Evolutionary conservation across 2,797 vertebrate species (phyloP).

Genomic region (Bucorvus abyssinicus): DNA sequence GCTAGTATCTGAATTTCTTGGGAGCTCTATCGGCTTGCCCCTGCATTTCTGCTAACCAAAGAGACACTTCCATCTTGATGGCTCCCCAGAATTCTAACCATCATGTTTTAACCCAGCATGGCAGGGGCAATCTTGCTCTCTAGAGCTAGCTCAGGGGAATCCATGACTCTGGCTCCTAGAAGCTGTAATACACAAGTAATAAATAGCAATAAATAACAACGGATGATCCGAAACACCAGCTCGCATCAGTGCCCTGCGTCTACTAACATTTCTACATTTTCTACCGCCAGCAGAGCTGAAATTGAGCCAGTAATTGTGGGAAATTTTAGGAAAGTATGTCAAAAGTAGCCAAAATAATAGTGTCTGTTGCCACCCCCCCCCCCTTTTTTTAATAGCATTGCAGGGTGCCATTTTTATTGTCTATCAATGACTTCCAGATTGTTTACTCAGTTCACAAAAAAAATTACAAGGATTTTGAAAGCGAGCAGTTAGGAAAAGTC

Average conservation of each 20-base stretch:
- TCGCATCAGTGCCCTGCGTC: background rate
- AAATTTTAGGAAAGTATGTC: conserved; percentile 56
- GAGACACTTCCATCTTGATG: accelerated
- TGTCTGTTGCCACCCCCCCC: background rate
- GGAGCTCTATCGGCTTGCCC: background rate
- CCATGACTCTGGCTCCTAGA: background rate
- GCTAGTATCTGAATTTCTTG: background rate
- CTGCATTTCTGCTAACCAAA: background rate
- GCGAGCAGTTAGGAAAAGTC: background rate
- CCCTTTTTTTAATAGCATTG: background rate
- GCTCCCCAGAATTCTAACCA: background rate
- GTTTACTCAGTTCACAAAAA: conserved; percentile 38
- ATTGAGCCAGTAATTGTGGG: conserved; percentile 42
- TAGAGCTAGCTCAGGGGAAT: background rate
- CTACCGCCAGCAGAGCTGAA: conserved; percentile 40
- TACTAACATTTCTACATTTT: conserved; percentile 23
- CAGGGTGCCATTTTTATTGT: conserved; percentile 48
- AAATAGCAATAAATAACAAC: conserved; percentile 11
- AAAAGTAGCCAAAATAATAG: conserved; percentile 52
- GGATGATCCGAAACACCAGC: background rate
- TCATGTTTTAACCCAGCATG: background rate
- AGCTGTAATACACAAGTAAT: background rate
- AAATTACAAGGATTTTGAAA: conserved; percentile 35
- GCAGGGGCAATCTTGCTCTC: background rate
- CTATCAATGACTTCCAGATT: conserved; percentile 62